phyloP scores from a whole-genome alignment of 2,113 vertebrate genomes.

The Tragulus kanchil region DNA sequence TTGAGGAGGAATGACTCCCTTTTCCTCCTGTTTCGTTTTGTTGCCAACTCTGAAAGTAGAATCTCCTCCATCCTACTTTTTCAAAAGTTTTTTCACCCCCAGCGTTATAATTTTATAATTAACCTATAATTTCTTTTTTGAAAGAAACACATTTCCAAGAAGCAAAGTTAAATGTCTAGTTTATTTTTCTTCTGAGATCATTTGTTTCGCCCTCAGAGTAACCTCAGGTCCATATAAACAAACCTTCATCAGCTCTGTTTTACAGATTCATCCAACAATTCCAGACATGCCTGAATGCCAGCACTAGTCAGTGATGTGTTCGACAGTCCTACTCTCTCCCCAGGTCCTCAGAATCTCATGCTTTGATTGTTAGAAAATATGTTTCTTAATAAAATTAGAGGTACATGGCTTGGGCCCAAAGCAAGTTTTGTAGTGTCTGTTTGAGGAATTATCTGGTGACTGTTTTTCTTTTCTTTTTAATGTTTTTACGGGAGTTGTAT shows the following conservation, averaged over 20 bases:
- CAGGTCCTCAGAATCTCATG: background rate
- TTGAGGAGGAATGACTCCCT: background rate
- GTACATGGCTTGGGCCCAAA: background rate
- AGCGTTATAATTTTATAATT: background rate
- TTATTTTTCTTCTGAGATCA: conserved; percentile 16
- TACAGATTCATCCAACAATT: background rate
- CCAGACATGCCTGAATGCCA: background rate
- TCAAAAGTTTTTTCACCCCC: background rate
- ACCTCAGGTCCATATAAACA: background rate
- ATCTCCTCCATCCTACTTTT: background rate
- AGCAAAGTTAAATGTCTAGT: background rate
- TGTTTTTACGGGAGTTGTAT: too few relatives aligned
- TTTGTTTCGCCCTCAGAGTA: background rate
- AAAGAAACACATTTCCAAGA: background rate
- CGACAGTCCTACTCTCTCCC: background rate
- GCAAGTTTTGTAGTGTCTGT: background rate
- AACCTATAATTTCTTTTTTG: background rate
- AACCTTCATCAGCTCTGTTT: background rate
- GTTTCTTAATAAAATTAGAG: background rate
- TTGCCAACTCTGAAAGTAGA: background rate
- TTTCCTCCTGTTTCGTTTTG: background rate
- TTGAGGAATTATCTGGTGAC: background rate
- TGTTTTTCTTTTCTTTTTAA: background rate
- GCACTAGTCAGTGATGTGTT: background rate
- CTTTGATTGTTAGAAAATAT: conserved; percentile 38